These are phyloP conservation scores for Sceliomorpha sp. DNA, from an alignment of 2,888 invertebrate species.

Conservation along the genomic window DNA sequence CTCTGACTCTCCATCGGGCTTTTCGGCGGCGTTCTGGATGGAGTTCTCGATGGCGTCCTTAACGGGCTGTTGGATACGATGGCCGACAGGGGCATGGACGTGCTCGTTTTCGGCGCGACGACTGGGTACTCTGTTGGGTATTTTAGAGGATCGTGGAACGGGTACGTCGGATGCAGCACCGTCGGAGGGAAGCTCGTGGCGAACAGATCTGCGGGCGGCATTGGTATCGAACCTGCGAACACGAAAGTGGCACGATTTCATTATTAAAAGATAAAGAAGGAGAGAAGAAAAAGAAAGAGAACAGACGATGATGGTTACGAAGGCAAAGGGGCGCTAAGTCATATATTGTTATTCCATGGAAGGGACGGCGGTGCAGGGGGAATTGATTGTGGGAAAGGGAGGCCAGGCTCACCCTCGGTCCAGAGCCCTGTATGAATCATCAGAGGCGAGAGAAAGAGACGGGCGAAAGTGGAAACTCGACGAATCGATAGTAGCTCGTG, in stretches of 20 bases:
- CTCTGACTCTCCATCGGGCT: conserved; percentile 73
- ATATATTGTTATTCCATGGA: conserved; percentile 69
- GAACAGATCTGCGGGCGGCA: conserved; percentile 71
- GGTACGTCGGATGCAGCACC: conserved; percentile 68
- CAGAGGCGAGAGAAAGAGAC: conserved; percentile 41
- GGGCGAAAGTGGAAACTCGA: conserved; percentile 42
- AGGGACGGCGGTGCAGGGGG: conserved; percentile 41
- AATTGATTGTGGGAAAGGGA: conserved; percentile 69
- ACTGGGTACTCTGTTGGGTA: conserved; percentile 68
- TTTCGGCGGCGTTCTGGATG: conserved; percentile 56
- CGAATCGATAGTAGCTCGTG: conserved; percentile 64
- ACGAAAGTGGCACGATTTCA: conserved; percentile 11
- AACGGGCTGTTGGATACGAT: conserved; percentile 37
- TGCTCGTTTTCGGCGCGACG: conserved; percentile 60
- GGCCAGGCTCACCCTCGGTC: conserved; percentile 70
- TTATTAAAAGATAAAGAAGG: conserved; percentile 29
- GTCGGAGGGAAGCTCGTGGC: conserved; percentile 68
- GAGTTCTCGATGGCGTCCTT: conserved; percentile 29
- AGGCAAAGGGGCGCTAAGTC: conserved; percentile 51
- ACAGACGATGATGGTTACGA: neutral
- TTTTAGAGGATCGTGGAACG: conserved; percentile 68
- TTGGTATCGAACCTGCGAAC: conserved; percentile 70
- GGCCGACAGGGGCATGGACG: conserved; percentile 47
- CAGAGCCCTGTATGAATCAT: conserved; percentile 75
- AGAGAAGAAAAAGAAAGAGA: neutral